These are phyloP conservation scores for Plebejus argus DNA, from an alignment of 2,888 invertebrate genomes.

Conservation along the genomic window DNA sequence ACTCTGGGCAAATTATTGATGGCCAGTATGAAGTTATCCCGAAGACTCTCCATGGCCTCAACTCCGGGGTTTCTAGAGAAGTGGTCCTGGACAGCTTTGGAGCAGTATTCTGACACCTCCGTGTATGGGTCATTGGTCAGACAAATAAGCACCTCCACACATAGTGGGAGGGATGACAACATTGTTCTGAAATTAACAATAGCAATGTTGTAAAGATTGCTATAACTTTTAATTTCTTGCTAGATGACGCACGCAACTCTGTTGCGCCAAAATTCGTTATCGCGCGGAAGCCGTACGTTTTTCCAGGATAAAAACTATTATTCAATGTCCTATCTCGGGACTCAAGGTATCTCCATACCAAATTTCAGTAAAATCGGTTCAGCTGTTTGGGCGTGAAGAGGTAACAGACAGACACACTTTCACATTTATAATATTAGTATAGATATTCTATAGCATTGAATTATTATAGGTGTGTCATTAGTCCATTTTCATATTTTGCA, in stretches of 20 bases:
- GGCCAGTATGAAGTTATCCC: conserved; percentile 81
- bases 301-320: no score
- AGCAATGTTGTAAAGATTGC: background rate
- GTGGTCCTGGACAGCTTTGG: conserved; percentile 60
- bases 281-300: no score
- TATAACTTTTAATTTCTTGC: background rate
- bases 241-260: no score
- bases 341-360: no score
- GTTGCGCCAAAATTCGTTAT: no score
- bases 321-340: no score
- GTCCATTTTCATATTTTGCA: no score
- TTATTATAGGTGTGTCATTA: no score
- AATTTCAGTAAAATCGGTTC: no score
- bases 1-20: conserved; percentile 84
- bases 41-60: conserved; percentile 76
- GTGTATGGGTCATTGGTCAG: conserved; percentile 84
- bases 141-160: conserved; percentile 85
- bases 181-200: conserved; percentile 76
- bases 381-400: no score
- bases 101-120: conserved; percentile 74
- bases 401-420: background rate
- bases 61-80: conserved; percentile 54
- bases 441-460: no score
- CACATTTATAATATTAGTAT: background rate
- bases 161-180: conserved; percentile 79